Conservation (phyloP, 2,888 invertebrate species). For the Coecobrya sp. region DNA sequence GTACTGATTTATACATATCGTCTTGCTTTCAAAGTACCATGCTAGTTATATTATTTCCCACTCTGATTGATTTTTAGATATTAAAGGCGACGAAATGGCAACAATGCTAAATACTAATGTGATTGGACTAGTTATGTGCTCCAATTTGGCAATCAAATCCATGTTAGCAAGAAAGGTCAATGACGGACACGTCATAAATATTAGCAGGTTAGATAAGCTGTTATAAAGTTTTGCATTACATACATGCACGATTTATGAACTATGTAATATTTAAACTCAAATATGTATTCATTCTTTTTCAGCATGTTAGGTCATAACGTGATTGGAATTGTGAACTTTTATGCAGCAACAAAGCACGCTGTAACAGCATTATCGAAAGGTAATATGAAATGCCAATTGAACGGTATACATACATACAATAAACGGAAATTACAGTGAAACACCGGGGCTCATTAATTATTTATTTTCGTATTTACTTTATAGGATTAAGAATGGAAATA, state of each 20-base stretch:
- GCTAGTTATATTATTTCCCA: neutral
- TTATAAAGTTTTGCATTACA: too few relatives aligned
- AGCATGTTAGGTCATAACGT: slow-evolving; percentile 88
- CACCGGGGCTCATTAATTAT: neutral
- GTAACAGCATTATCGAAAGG: slow-evolving; percentile 89
- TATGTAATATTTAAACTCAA: too few relatives aligned
- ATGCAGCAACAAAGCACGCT: slow-evolving; percentile 89
- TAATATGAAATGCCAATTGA: too few relatives aligned
- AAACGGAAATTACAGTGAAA: neutral
- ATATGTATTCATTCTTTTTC: too few relatives aligned
- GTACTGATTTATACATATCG: neutral
- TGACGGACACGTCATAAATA: slow-evolving; percentile 83
- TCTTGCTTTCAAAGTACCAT: neutral
- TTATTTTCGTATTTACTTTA: neutral
- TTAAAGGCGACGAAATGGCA: slow-evolving; percentile 80
- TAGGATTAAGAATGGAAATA: slow-evolving; percentile 89
- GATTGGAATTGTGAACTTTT: slow-evolving; percentile 87
- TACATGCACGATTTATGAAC: too few relatives aligned
- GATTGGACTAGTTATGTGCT: slow-evolving; percentile 77
- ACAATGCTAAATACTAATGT: slow-evolving; percentile 80
- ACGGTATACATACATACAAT: neutral
- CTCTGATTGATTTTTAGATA: slow-evolving; percentile 61
- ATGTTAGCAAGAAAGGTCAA: slow-evolving; percentile 79
- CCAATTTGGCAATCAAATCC: slow-evolving; percentile 76
- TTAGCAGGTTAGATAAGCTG: slow-evolving; percentile 77